phyloP scores from a whole-genome alignment of 2,113 vertebrate genomes.

The Gambusia holbrooki region DNA sequence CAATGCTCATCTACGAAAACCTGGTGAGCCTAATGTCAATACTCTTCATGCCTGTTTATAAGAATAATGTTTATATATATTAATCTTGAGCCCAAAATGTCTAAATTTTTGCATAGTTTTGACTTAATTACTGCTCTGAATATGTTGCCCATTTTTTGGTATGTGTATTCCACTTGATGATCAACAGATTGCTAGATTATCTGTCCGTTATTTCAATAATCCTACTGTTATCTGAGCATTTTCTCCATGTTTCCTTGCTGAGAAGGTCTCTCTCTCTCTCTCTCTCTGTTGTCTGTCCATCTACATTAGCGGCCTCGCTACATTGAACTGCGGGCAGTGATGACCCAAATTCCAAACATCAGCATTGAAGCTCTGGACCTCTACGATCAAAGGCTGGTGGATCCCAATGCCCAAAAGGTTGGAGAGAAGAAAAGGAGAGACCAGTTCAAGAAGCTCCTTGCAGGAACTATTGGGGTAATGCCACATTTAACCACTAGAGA shows the following conservation, averaged over 20 bases:
- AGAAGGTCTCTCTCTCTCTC: neutral
- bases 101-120: no score
- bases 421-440: conserved; percentile 94
- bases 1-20: conserved; percentile 93
- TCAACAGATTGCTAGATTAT: no score
- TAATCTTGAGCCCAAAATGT: no score
- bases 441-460: conserved; percentile 93
- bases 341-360: conserved; percentile 94
- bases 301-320: conserved; percentile 87
- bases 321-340: conserved; percentile 86
- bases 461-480: conserved; percentile 93
- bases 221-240: no score
- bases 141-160: no score
- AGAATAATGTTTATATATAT: no score
- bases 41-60: no score
- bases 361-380: conserved; percentile 88
- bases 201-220: no score
- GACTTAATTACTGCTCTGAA: no score
- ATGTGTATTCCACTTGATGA: no score
- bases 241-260: no score
- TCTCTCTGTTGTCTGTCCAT: neutral
- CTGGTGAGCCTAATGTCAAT: conserved; percentile 76
- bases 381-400: conserved; percentile 90
- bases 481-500: conserved; percentile 43
- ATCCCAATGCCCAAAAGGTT: conserved; percentile 83